Base-by-base conservation (phyloP, 1,140 invertebrate genomes). In the Pseudomyrmex dendroicus region DNA sequence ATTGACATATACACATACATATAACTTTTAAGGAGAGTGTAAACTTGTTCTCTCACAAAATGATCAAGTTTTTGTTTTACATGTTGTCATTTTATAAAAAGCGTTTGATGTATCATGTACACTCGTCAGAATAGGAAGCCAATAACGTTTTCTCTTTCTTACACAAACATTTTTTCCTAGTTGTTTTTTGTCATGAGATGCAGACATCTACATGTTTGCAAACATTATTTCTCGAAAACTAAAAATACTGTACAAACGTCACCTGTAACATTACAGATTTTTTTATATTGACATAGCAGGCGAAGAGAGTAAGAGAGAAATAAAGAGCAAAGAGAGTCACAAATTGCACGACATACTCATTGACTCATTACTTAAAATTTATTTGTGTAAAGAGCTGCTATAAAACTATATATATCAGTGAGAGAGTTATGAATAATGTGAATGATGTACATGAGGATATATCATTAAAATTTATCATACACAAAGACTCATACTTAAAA, bases 51-150 rank as follows among this genome's bases (percentile, higher is more conserved):
- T 35, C 35, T 35, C 35, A 35, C 35, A 35, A 35, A 35, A 35
- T 35, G 35, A 35, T 35, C 35, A 35, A 35, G 35, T 35, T 35
- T 7, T 7, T 35, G 35, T 35, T 35, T 25, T 57, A 82, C 63
- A 73, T 67, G 35, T 35, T 35, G 35, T 64, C 1, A 66, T 22
- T 56, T 67, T 83, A 54, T n/a, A 54, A 61, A 54, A 61, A 44
- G 44, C 61, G 82, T 78, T 68, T 20, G 35, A 25, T 12, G 4
- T 35, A 56, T 10, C 20, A 44, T 77, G n/a, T 12, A 61, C 70
- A 48, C n/a, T 52, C 15, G 13, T 59, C 76, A 84, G 84, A 73
- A 84, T 89, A 84, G 86, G 83, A 89, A 86, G 82, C 80, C 74
- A 82, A 82, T 52, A 72, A 82, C 25, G 13, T 50, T 2, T 64